These are phyloP conservation scores for Chalcosyrphus nemorum DNA, from an alignment of 2,888 invertebrate species.

Conservation along the genomic window DNA sequence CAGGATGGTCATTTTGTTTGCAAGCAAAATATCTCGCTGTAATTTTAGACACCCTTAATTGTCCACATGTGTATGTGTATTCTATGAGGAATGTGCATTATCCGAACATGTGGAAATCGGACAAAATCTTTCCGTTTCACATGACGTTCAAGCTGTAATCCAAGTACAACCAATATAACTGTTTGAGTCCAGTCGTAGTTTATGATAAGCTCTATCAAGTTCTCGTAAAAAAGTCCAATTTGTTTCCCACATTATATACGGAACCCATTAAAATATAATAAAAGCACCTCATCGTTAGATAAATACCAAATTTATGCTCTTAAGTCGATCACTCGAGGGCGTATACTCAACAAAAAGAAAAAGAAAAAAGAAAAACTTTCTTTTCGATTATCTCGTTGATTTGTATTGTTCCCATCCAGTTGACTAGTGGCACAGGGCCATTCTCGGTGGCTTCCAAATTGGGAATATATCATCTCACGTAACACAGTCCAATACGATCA, in stretches of 20 bases:
- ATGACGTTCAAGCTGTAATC: too few relatives aligned
- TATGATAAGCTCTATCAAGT: too few relatives aligned
- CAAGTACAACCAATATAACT: too few relatives aligned
- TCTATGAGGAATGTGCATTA: too few relatives aligned
- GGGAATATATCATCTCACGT: conserved; percentile 50
- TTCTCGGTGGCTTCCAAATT: conserved; percentile 50
- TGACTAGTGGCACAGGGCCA: conserved; percentile 42
- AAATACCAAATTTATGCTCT: conserved; percentile 49
- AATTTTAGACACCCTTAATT: too few relatives aligned
- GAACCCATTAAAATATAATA: neutral
- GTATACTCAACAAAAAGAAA: conserved; percentile 53
- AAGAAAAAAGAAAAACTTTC: conserved; percentile 51
- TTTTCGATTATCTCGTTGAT: conserved; percentile 55
- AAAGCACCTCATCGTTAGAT: conserved; percentile 39
- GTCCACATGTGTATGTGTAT: too few relatives aligned
- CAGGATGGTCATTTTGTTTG: too few relatives aligned
- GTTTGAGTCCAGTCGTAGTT: too few relatives aligned
- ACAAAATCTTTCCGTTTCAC: too few relatives aligned
- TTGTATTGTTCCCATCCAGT: conserved; percentile 15
- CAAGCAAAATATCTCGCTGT: too few relatives aligned
- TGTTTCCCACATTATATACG: conserved; percentile 10
- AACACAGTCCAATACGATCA: conserved; percentile 44
- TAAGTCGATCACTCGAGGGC: conserved; percentile 69
- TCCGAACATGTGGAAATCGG: too few relatives aligned
- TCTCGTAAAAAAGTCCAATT: too few relatives aligned